Base-by-base conservation (phyloP, 2,113 vertebrate genomes). In the Lontra canadensis region DNA sequence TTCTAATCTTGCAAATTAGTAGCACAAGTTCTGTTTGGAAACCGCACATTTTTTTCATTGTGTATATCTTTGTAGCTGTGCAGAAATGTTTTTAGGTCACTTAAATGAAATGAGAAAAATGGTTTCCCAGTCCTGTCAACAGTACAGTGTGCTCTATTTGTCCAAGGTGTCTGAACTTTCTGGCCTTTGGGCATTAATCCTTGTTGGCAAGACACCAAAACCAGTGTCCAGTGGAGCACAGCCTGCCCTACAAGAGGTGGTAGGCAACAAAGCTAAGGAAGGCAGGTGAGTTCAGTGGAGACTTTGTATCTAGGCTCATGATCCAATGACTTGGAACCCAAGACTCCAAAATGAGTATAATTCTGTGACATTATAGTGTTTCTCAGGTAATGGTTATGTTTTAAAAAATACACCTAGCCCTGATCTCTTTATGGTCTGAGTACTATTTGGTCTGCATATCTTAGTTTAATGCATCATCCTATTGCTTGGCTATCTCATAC, bases 71-170 rank as follows among this genome's bases (percentile, higher is more conserved):
- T 89, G 11, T 34, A 39, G 55, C 21, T 78, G 49, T 36, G 47
- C 1, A 65, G 26, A 55, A 92, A 79, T 67, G 67, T 9, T 47
- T 79, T 67, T 78, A 20, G 21, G 55, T 86, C 17, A 82, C 29
- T 81, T 61, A 65, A 94, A 67, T 63, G 80, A 95, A 91, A 65
- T 49, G 44, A 49, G 65, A 87, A 82, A 94, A 76, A 87, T 71
- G 57, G 55, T 52, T 88, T 84, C 78, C 29, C 61, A 69, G 49
- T 44, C 21, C 31, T 59, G 31, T 13, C 95, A 31, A 39, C 3
- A 74, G n/a, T 86, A 76, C 6, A 36, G 3, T 20, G 23, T 44
- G 17, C 12, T 20, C 39, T 74, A 13, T 88, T 82, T 20, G 65
- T 9, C 18, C 71, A 65, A 86, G 92, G 31, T 52, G 15, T 73